These are phyloP conservation scores for Gambusia yucatana DNA, from an alignment of 2,797 vertebrate genomes.

Conservation along the genomic window DNA sequence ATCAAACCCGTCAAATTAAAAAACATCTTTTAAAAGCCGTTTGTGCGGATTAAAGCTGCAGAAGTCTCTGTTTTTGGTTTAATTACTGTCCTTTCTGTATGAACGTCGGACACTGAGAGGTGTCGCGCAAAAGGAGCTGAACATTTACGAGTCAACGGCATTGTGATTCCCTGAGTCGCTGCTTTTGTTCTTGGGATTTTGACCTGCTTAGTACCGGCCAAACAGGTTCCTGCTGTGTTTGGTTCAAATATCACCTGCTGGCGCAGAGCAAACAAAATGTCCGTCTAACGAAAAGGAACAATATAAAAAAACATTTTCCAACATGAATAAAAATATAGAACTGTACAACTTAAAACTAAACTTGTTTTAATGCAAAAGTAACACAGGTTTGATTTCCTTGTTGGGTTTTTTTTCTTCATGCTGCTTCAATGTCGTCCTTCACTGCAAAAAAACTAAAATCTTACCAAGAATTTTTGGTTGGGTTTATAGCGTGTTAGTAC, in stretches of 20 bases:
- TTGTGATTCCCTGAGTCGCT: constrained; percentile 29
- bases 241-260: constrained; percentile 11
- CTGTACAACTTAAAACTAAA: neutral
- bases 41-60: neutral
- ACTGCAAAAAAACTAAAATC: no score
- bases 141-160: neutral
- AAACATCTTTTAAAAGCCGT: neutral
- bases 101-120: neutral
- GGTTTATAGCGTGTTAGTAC: no score
- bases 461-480: no score
- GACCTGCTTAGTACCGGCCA: constrained; percentile 32
- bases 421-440: neutral
- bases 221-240: constrained; percentile 58
- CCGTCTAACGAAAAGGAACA: constrained; percentile 44
- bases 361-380: neutral
- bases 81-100: neutral
- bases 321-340: constrained; percentile 2
- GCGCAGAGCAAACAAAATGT: constrained; percentile 14
- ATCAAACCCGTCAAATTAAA: neutral
- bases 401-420: neutral
- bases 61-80: neutral
- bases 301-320: neutral
- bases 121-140: neutral
- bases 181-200: neutral
- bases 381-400: constrained; percentile 24